Evolutionary conservation across 2,113 vertebrate species (phyloP).

Genomic region (Marcusenius ussheri): DNA sequence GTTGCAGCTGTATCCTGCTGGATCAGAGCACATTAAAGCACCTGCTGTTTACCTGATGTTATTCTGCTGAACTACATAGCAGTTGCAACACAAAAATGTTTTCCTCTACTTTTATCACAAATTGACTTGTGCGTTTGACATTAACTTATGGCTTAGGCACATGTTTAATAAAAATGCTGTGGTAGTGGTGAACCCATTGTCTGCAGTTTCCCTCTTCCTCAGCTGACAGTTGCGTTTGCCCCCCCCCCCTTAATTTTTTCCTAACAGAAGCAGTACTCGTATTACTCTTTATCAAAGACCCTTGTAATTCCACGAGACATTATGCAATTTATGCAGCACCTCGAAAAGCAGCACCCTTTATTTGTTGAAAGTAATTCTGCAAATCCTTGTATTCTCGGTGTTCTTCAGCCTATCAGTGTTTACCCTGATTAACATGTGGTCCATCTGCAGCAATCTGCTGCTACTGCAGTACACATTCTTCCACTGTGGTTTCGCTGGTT

Average conservation of each 20-base stretch:
- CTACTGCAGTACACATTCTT: not conserved
- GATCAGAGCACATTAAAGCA: not conserved
- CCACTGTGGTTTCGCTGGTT: constrained; percentile 2
- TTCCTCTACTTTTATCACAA: not conserved
- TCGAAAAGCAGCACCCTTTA: not conserved
- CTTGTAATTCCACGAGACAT: not conserved
- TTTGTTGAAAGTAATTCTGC: not conserved
- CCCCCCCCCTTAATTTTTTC: not conserved
- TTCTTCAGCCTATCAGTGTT: not conserved
- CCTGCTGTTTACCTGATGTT: not conserved
- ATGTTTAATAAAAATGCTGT: not conserved
- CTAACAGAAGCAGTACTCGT: not conserved
- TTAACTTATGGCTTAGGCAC: not conserved
- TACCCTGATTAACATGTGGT: not conserved
- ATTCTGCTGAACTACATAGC: not conserved
- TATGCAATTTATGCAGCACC: constrained; percentile 2
- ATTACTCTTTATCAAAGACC: not conserved
- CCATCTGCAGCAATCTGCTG: not conserved
- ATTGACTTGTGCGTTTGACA: not conserved
- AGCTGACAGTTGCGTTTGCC: not conserved
- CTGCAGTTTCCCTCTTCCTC: not conserved
- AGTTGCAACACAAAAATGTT: not conserved
- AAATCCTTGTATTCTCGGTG: not conserved
- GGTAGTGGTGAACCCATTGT: not conserved
- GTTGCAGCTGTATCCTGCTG: not conserved